These are phyloP conservation scores for Mycteria americana DNA, from an alignment of 2,797 vertebrate genomes.

Conservation along the genomic window DNA sequence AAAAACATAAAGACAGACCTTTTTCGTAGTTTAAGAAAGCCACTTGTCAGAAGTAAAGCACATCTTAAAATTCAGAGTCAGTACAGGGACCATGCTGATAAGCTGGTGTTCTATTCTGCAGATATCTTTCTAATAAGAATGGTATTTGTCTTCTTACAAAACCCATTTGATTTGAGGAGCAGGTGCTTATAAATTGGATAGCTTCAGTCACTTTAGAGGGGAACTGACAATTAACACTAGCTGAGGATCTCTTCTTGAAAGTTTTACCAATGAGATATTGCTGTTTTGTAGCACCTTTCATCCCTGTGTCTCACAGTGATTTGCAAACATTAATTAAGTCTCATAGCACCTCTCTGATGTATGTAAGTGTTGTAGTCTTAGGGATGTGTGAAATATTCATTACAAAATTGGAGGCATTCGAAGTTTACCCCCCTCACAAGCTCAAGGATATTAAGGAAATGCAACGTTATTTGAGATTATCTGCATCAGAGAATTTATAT, in stretches of 20 bases:
- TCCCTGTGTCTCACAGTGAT: conserved; percentile 10
- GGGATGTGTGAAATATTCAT: conserved; percentile 50
- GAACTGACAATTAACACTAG: conserved; percentile 4
- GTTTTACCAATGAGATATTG: background rate
- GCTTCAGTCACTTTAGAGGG: background rate
- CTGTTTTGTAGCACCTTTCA: conserved; percentile 34
- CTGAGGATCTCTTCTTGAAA: background rate
- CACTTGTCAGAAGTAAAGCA: background rate
- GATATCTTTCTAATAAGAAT: background rate
- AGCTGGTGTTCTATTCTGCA: background rate
- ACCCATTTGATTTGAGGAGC: background rate
- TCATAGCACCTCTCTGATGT: conserved; percentile 11
- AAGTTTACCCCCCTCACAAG: background rate
- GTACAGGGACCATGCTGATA: background rate
- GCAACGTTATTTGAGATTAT: background rate
- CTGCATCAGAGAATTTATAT: background rate
- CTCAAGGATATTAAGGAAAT: background rate
- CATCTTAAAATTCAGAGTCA: background rate
- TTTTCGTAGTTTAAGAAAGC: background rate
- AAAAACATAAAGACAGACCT: background rate
- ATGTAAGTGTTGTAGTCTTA: conserved; percentile 33
- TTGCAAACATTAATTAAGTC: conserved; percentile 51
- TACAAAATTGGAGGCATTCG: conserved; percentile 1
- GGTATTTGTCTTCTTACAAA: background rate
- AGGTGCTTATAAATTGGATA: background rate